phyloP scores from a whole-genome alignment of 2,888 invertebrate species.

The Parnassius smintheus region DNA sequence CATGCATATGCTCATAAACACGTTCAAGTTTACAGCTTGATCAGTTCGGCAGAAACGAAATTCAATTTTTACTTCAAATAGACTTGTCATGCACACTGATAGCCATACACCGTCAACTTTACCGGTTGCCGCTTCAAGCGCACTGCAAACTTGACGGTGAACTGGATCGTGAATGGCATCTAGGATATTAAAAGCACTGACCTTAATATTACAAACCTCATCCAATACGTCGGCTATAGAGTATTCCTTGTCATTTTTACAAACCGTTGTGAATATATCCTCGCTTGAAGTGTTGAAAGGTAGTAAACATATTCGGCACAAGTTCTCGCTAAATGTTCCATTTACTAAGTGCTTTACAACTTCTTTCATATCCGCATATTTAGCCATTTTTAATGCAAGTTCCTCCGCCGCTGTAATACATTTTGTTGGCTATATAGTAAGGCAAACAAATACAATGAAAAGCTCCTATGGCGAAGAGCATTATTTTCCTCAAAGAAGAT shows the following conservation, averaged over 20 bases:
- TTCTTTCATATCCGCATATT: slow-evolving; percentile 48
- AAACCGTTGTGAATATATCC: slow-evolving; percentile 61
- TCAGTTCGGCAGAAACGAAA: too few relatives aligned
- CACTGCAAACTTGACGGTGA: too few relatives aligned
- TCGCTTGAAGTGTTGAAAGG: slow-evolving; percentile 51
- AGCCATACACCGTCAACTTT: too few relatives aligned
- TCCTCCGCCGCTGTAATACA: slow-evolving; percentile 14
- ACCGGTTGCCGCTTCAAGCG: too few relatives aligned
- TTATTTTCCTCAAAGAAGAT: too few relatives aligned
- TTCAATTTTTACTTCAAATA: too few relatives aligned
- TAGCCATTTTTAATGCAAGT: slow-evolving; percentile 44
- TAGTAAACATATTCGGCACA: slow-evolving; percentile 62
- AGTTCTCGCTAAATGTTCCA: slow-evolving; percentile 53
- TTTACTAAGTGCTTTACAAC: slow-evolving; percentile 61
- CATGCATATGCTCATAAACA: too few relatives aligned
- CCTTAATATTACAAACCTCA: slow-evolving; percentile 51
- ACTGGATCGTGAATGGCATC: too few relatives aligned
- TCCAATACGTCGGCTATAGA: slow-evolving; percentile 61
- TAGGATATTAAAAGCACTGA: slow-evolving; percentile 29
- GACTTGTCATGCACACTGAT: too few relatives aligned
- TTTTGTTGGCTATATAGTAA: slow-evolving; percentile 23
- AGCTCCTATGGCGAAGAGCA: too few relatives aligned
- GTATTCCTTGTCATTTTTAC: slow-evolving; percentile 57
- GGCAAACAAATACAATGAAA: too few relatives aligned
- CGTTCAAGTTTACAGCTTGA: too few relatives aligned